A percentile compares a stretch with the other conserved stretches of the same genome.
These are phyloP conservation scores for Scotopteryx bipunctaria DNA, from an alignment of 2,888 invertebrate species.

Conservation along the genomic window DNA sequence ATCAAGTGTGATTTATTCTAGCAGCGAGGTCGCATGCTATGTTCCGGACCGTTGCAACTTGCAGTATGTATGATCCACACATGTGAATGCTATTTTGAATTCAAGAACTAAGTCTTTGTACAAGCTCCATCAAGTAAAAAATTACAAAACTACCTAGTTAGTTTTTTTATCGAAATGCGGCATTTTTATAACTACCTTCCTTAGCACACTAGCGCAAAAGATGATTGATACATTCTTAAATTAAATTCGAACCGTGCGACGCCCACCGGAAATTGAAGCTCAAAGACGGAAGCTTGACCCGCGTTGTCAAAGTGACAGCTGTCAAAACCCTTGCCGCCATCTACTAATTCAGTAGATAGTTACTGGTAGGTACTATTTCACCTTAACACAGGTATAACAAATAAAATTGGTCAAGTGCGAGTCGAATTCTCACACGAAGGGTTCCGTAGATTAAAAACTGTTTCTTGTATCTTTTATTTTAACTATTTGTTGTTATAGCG, in stretches of 20 bases:
- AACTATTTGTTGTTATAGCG: too few relatives aligned
- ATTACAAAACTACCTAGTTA: slow-evolving; percentile 12
- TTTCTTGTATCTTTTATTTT: too few relatives aligned
- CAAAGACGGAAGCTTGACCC: slow-evolving; percentile 67
- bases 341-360: too few relatives aligned
- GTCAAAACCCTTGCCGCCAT: slow-evolving; percentile 62
- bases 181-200: too few relatives aligned
- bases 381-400: too few relatives aligned
- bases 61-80: slow-evolving; percentile 54
- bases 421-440: too few relatives aligned
- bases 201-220: slow-evolving; percentile 26
- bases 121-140: not conserved
- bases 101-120: slow-evolving; percentile 26
- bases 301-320: slow-evolving; percentile 66
- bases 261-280: slow-evolving; percentile 75
- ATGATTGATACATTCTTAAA: slow-evolving; percentile 51
- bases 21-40: slow-evolving; percentile 58
- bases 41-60: slow-evolving; percentile 55
- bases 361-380: too few relatives aligned
- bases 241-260: slow-evolving; percentile 70
- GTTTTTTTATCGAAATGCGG: too few relatives aligned
- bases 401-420: too few relatives aligned
- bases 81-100: slow-evolving; percentile 49
- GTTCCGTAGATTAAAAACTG: too few relatives aligned
- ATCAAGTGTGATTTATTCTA: slow-evolving; percentile 78